Percentiles rank a stretch among this genome's conserved stretches.
These are phyloP conservation scores for Leiothrix lutea DNA, from an alignment of 2,113 vertebrate species.

Conservation along the genomic window DNA sequence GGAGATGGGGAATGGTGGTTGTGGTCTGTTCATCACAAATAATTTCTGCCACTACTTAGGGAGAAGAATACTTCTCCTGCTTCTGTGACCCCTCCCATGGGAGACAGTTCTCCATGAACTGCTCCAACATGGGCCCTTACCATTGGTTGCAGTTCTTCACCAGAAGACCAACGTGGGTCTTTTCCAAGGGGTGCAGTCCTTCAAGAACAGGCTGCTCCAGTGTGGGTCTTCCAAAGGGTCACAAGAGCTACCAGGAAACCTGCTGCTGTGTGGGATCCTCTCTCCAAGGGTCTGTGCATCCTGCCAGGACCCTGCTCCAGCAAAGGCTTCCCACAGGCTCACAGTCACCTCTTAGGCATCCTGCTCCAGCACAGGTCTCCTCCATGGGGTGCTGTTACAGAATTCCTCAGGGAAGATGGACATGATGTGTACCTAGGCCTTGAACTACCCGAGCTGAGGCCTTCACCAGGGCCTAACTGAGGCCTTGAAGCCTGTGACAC, in stretches of 20 bases:
- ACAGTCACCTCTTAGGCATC: background rate
- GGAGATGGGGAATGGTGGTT: background rate
- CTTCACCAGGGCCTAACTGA: no score
- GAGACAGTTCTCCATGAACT: background rate
- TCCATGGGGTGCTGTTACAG: no score
- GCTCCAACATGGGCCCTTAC: background rate
- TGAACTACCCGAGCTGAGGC: no score
- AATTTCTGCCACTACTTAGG: background rate
- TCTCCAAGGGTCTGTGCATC: background rate
- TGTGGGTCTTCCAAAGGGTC: no score
- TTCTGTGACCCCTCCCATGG: background rate
- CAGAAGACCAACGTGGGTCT: background rate
- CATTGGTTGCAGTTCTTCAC: background rate
- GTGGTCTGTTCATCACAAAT: background rate
- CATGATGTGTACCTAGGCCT: no score
- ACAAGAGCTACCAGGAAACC: background rate
- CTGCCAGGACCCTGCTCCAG: background rate
- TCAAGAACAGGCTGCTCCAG: background rate
- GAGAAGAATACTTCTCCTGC: background rate
- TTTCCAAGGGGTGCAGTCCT: background rate
- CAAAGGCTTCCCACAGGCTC: background rate
- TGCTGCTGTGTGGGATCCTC: background rate
- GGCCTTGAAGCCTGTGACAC: no score
- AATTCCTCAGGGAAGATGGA: no score
- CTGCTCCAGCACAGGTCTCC: accelerated